phyloP scores from a whole-genome alignment of 2,888 invertebrate species.

The Antheraea yamamai region DNA sequence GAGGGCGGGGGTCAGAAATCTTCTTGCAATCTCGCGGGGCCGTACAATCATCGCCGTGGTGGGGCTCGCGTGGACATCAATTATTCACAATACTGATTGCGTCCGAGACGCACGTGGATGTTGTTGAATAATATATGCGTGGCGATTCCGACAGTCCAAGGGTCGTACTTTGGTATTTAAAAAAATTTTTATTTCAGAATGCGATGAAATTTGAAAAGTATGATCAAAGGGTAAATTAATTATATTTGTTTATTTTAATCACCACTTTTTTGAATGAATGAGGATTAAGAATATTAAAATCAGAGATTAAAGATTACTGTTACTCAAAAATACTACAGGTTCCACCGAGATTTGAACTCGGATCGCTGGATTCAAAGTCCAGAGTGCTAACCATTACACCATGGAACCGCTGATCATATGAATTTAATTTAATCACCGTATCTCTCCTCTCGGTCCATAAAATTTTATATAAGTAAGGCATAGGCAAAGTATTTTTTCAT shows the following conservation, averaged over 20 bases:
- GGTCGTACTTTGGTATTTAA: constrained; percentile 44
- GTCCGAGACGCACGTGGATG: constrained; percentile 78
- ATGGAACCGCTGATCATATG: constrained; percentile 58
- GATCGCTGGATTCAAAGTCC: constrained; percentile 92
- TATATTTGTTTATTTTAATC: background rate
- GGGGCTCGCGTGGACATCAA: constrained; percentile 55
- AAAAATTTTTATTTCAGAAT: background rate
- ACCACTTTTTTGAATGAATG: background rate
- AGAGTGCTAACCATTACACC: constrained; percentile 90
- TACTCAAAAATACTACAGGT: constrained; percentile 62
- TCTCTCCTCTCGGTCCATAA: background rate
- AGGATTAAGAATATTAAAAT: background rate
- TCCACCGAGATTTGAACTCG: constrained; percentile 91
- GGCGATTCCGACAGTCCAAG: constrained; percentile 58
- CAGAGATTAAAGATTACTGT: background rate
- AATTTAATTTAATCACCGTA: background rate
- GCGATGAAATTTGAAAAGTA: too few species aligned
- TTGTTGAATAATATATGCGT: constrained; percentile 72
- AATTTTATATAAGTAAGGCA: background rate
- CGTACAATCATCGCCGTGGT: constrained; percentile 65
- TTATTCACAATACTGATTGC: constrained; percentile 82
- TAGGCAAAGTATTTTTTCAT: too few species aligned
- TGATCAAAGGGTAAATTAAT: too few species aligned
- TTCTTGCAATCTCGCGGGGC: constrained; percentile 73
- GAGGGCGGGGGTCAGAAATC: constrained; percentile 52